These are phyloP conservation scores for Habropoda laboriosa DNA, from an alignment of 1,140 invertebrate species.

Conservation along the genomic window DNA sequence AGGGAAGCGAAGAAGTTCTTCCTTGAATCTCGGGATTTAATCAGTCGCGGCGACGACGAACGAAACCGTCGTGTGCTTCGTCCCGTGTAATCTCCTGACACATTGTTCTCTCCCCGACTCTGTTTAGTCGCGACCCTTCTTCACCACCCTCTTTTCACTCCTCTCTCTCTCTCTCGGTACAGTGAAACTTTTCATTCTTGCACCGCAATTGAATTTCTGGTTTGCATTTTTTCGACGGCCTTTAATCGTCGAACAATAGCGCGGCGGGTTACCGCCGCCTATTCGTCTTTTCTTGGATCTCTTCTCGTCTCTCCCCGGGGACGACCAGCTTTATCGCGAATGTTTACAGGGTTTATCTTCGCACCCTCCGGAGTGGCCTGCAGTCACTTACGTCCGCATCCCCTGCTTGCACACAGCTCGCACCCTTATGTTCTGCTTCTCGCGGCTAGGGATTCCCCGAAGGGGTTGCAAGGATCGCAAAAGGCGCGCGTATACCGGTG, in stretches of 20 bases:
- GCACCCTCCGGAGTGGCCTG: constrained; percentile 43
- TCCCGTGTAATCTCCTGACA: not conserved
- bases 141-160: no score
- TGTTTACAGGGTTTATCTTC: constrained; percentile 70
- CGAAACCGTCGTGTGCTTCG: not conserved
- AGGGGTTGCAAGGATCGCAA: constrained; percentile 6
- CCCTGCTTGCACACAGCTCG: constrained; percentile 27
- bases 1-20: not conserved
- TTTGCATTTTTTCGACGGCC: constrained; percentile 21
- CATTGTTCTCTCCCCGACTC: constrained; percentile 18
- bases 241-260: constrained; percentile 58
- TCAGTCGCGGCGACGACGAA: constrained; percentile 18
- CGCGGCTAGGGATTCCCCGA: constrained; percentile 37
- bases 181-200: not conserved
- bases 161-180: not conserved
- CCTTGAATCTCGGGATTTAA: constrained; percentile 21
- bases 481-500: constrained; percentile 4
- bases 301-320: constrained; percentile 21
- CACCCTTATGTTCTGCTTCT: constrained; percentile 2
- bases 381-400: constrained; percentile 54
- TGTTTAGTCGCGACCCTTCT: not conserved
- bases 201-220: constrained; percentile 35
- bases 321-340: constrained; percentile 60
- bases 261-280: not conserved
- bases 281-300: constrained; percentile 51